Evolutionary conservation across 2,797 vertebrate genomes (phyloP).

Genomic region (Eupleurogrammus muticus): DNA sequence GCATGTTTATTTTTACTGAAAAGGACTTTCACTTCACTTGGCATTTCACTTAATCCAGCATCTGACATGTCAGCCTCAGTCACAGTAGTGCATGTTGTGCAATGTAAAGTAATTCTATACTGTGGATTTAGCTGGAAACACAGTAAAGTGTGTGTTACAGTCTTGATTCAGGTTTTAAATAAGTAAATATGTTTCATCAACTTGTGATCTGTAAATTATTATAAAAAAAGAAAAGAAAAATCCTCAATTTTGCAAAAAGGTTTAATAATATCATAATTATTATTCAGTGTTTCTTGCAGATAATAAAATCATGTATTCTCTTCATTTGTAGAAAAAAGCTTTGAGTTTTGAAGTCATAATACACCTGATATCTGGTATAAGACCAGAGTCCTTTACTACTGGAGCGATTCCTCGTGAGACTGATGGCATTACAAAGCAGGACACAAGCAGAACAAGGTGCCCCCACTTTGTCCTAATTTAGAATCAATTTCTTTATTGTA

Average conservation of each 20-base stretch:
- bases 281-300: neutral
- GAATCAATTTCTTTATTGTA: constrained; percentile 36
- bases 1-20: too few species aligned
- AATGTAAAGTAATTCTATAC: neutral
- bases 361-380: neutral
- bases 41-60: neutral
- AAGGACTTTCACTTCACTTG: too few species aligned
- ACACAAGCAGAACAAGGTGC: neutral
- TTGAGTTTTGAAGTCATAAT: too few species aligned
- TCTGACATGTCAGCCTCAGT: neutral
- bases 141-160: too few species aligned
- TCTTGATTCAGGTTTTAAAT: neutral
- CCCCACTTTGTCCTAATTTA: constrained; percentile 35
- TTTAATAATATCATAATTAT: constrained; percentile 14
- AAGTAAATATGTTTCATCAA: too few species aligned
- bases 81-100: neutral
- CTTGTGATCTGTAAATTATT: too few species aligned
- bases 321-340: neutral
- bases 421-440: constrained; percentile 20
- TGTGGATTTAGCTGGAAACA: neutral
- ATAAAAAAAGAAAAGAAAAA: too few species aligned
- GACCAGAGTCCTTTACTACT: neutral
- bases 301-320: neutral
- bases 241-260: too few species aligned
- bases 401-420: constrained; percentile 13